A percentile compares a stretch with the other conserved stretches of the same genome.
Evolutionary conservation across 2,113 vertebrate genomes (phyloP).

Genomic region (Glaucomys volans): DNA sequence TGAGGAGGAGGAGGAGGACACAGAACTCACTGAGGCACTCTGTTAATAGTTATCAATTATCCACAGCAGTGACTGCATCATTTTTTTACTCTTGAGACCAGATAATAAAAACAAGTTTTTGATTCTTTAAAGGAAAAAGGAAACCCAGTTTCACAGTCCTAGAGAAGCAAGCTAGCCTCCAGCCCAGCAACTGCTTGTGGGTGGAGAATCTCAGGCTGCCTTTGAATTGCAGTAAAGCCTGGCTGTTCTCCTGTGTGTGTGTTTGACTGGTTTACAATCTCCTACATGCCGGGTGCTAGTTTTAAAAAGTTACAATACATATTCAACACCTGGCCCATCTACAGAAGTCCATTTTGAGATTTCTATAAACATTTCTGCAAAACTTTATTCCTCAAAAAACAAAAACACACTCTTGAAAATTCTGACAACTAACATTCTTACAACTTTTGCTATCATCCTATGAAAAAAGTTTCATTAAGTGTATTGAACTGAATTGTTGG

Average conservation of each 20-base stretch:
- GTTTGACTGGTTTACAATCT: background rate
- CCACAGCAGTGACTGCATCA: background rate
- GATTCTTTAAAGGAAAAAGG: background rate
- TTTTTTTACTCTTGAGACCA: background rate
- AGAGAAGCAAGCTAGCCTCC: background rate
- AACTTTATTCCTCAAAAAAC: background rate
- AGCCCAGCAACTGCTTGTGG: fast-evolving
- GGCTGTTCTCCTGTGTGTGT: background rate
- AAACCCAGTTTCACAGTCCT: background rate
- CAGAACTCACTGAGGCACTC: background rate
- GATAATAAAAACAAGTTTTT: background rate
- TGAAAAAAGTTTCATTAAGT: background rate
- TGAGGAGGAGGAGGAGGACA: background rate
- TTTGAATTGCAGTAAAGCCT: background rate
- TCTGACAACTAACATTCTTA: background rate
- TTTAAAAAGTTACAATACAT: background rate
- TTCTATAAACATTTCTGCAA: constrained; percentile 10
- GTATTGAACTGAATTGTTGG: background rate
- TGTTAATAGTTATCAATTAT: background rate
- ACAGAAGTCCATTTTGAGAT: background rate
- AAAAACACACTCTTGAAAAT: background rate
- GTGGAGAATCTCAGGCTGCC: background rate
- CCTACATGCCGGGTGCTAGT: background rate
- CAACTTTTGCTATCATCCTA: background rate
- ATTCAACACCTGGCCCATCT: background rate